Base-by-base conservation (phyloP, 2,888 invertebrate species). In the Pammene fasciana region DNA sequence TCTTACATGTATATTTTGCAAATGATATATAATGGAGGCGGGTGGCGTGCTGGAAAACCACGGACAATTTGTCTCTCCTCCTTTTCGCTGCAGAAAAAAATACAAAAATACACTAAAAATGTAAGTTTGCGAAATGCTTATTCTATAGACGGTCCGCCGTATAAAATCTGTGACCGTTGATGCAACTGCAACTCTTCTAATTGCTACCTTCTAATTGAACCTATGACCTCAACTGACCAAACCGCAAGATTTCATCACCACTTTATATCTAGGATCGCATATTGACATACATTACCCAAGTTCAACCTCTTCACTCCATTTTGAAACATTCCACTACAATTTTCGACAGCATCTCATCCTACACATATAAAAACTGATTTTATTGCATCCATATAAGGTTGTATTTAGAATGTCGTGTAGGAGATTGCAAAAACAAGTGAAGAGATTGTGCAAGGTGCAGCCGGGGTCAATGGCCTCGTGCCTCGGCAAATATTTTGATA, bases 351-450 rank as follows among this genome's bases (percentile, higher is more conserved):
- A 50, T 26, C 41, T 36, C 11, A 11, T 13, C 26, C 38, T 55
- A 36, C 18, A 36, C 18, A 48, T 18, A 13, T 11, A 34, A 34
- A 14, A 68, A 50, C 8, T 5, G 18, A 11, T 18, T 13, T 11
- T 18, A 50, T 3, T 18, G 11, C 6, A 1, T 11, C 18, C 18
- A 0, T 13, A 16, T 55, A 48, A 56, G 50, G 48, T 43, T 36
- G 56, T 34, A 11, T 56, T 45, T 46, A 26, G 26, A n/a, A 46
- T 26, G 38, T 18, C 0, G 48, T 7, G 16, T 46, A 13, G n/a
- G 56, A 18, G 43, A 64, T 68, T 68, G 68, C 62, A 57, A 64
- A 64, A 62, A 56, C 56, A 54, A 68, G 67, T 56, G 61, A 48
- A 68, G 55, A 14, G 60, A 52, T 62, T 68, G 62, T 16, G 68